Base-by-base conservation (phyloP, 2,888 invertebrate genomes). In the Lypha dubia region DNA sequence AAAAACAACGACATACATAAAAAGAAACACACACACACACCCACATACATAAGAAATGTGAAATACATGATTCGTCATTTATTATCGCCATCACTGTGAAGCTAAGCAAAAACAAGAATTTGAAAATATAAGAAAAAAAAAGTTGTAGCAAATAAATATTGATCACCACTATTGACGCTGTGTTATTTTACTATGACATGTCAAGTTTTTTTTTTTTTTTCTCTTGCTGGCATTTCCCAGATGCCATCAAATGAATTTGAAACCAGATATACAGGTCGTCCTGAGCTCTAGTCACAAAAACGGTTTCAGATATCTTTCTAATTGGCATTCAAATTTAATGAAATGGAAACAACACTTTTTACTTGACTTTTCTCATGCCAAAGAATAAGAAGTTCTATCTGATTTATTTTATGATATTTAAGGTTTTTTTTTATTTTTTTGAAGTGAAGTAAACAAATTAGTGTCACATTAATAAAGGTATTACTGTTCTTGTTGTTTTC, bases 111-210 rank as follows among this genome's bases (percentile, higher is more conserved):
- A 38, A 11, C 38, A 11, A 11, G 9, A 79, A n/a, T n/a, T n/a
- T n/a, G n/a, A n/a, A n/a, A n/a, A n/a, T n/a, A n/a, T n/a, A n/a
- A n/a, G n/a, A 51, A 67, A 5, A 7, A 79, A 53, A 68, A 65
- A 73, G 58, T 51, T 20, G 46, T 58, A 35, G 51, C 28, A 65
- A 68, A 76, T 73, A 84, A 80, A 84, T 80, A 84, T 84, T 84
- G 84, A 81, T 84, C 84, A 81, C 77, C 74, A 60, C 73, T 56
- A 80, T 75, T 75, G 76, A n/a, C 41, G 58, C 41, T 68, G 71
- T 71, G 51, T 62, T 80, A 44, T 79, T 60, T 60, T 76, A 35
- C 51, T 71, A 68, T 65, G 60, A 68, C 76, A 84, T 73, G 80
- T 67, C 67, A 71, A 51, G 28, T 58, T 28, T 5, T 28, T 28